These are phyloP conservation scores for Lomographa bimaculata DNA, from an alignment of 2,888 invertebrate genomes.

Conservation along the genomic window DNA sequence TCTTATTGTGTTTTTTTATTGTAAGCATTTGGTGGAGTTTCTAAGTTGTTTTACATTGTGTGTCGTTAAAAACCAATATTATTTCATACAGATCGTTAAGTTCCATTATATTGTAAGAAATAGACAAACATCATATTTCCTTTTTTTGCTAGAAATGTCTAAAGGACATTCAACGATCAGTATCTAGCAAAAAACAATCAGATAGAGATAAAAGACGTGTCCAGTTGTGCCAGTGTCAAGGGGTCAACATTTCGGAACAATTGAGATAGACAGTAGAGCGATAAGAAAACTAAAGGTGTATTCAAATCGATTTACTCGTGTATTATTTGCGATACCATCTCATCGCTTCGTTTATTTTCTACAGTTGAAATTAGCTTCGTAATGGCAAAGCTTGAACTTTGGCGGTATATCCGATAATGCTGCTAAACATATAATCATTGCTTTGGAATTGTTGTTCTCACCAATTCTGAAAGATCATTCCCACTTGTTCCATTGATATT, in stretches of 20 bases:
- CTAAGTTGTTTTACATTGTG: too few species aligned
- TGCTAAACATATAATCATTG: background rate
- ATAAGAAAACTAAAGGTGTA: conserved; percentile 37
- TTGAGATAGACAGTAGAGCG: conserved; percentile 42
- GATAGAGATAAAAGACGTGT: conserved; percentile 22
- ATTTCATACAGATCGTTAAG: too few species aligned
- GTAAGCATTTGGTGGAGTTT: too few species aligned
- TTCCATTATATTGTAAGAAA: too few species aligned
- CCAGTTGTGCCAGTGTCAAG: conserved; percentile 31
- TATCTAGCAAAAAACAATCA: conserved; percentile 19
- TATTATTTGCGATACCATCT: conserved; percentile 29
- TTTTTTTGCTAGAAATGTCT: conserved; percentile 1
- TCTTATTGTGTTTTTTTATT: too few species aligned
- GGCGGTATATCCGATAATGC: conserved; percentile 2
- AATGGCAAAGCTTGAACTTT: conserved; percentile 12
- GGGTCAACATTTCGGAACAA: conserved; percentile 41
- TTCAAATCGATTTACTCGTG: conserved; percentile 32
- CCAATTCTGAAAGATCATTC: too few species aligned
- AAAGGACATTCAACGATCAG: background rate
- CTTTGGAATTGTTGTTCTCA: background rate
- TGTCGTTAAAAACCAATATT: too few species aligned
- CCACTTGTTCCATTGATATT: too few species aligned
- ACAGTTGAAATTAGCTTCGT: conserved; percentile 18
- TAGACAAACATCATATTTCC: conserved; percentile 2
- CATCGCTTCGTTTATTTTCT: conserved; percentile 20